Evolutionary conservation across 2,888 invertebrate species (phyloP).

Genomic region (Chrysomela aeneicollis): DNA sequence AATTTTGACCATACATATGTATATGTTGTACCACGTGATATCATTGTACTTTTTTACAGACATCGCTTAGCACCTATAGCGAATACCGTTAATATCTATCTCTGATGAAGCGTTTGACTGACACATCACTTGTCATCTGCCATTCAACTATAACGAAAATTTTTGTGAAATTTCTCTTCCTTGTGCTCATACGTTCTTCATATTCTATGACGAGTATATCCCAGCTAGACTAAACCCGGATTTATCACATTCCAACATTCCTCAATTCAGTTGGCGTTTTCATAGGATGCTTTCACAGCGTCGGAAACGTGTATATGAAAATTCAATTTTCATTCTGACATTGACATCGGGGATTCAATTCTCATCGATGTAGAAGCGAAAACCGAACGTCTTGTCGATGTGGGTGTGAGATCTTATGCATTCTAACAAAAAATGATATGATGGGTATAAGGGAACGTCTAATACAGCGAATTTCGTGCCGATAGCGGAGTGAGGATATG

Average conservation of each 20-base stretch:
- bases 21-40: no score
- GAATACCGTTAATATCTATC: no score
- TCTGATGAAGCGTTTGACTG: no score
- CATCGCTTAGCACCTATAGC: no score
- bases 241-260: conserved; percentile 11
- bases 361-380: conserved; percentile 30
- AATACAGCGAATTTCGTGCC: background rate
- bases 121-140: no score
- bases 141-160: no score
- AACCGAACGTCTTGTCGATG: conserved; percentile 5
- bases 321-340: conserved; percentile 30
- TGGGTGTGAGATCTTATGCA: background rate
- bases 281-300: conserved; percentile 10
- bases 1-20: no score
- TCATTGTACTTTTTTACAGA: no score
- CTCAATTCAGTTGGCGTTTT: conserved; percentile 22
- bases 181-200: no score
- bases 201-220: no score
- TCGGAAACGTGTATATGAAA: conserved; percentile 22
- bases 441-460: conserved; percentile 9
- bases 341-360: conserved; percentile 37
- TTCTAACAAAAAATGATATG: background rate
- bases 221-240: background rate
- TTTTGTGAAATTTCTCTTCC: no score
- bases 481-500: background rate